These are phyloP conservation scores for Hucho hucho DNA, from an alignment of 2,113 vertebrate species.

Conservation along the genomic window DNA sequence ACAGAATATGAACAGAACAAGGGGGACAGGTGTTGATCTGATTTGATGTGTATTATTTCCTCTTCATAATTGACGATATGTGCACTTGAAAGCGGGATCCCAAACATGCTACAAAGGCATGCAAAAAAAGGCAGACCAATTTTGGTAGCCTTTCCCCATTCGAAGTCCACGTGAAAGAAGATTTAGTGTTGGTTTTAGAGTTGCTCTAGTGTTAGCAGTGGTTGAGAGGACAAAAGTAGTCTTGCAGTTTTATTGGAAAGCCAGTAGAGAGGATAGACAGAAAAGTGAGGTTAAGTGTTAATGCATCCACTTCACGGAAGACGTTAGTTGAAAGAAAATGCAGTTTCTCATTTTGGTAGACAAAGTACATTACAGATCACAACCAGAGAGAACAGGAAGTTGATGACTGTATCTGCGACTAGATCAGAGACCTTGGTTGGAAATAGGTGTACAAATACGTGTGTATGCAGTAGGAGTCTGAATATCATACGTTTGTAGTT, in stretches of 20 bases:
- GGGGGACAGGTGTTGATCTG: slow-evolving; percentile 60
- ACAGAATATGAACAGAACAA: slow-evolving; percentile 62
- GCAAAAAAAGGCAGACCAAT: slow-evolving; percentile 75
- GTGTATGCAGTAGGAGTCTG: slow-evolving; percentile 41
- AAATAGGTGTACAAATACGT: slow-evolving; percentile 22
- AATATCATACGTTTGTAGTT: slow-evolving; percentile 39
- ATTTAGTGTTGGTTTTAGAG: slow-evolving; percentile 47
- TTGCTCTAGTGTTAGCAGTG: slow-evolving; percentile 71
- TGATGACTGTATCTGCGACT: slow-evolving; percentile 40
- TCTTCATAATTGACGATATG: slow-evolving; percentile 60
- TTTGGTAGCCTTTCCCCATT: slow-evolving; percentile 69
- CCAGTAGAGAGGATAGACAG: slow-evolving; percentile 69
- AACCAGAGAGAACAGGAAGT: slow-evolving; percentile 62
- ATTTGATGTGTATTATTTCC: slow-evolving; percentile 54
- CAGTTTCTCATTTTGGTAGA: slow-evolving; percentile 79
- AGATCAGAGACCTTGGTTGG: slow-evolving; percentile 6
- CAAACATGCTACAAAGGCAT: slow-evolving; percentile 80
- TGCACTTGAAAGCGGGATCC: slow-evolving; percentile 66
- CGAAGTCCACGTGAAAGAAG: slow-evolving; percentile 67
- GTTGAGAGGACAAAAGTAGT: slow-evolving; percentile 72
- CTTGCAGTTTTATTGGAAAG: slow-evolving; percentile 72
- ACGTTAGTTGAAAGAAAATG: slow-evolving; percentile 78
- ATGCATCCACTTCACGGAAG: slow-evolving; percentile 72
- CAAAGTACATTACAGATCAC: slow-evolving; percentile 74
- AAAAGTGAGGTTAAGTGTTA: slow-evolving; percentile 67